phyloP scores from a whole-genome alignment of 2,888 invertebrate species.

The Mongoloraphidia duomilia region DNA sequence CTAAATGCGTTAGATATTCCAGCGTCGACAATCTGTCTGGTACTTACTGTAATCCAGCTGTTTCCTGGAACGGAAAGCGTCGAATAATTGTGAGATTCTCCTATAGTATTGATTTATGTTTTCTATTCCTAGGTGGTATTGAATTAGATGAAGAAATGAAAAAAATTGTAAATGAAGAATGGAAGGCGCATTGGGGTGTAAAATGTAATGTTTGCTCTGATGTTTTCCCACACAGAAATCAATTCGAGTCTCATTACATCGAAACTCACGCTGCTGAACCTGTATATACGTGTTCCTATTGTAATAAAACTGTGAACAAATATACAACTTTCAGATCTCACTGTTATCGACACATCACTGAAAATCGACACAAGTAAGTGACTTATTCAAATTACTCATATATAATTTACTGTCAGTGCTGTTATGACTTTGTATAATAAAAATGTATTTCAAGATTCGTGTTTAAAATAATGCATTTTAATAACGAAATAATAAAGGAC shows the following conservation, averaged over 20 bases:
- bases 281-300: constrained; percentile 41
- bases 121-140: constrained; percentile 18
- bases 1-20: no score
- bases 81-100: no score
- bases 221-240: constrained; percentile 33
- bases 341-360: constrained; percentile 40
- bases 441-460: constrained; percentile 15
- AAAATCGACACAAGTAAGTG: constrained; percentile 38
- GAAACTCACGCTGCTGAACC: constrained; percentile 29
- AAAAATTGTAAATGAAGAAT: constrained; percentile 32
- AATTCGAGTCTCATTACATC: constrained; percentile 38
- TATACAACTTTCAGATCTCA: constrained; percentile 39
- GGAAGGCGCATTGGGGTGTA: constrained; percentile 34
- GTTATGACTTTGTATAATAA: constrained; percentile 24
- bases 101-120: not conserved
- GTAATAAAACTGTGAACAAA: constrained; percentile 37
- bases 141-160: constrained; percentile 27
- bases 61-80: no score
- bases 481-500: no score
- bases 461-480: no score
- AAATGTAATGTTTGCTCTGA: constrained; percentile 38
- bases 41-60: no score
- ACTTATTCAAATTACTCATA: not conserved
- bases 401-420: no score
- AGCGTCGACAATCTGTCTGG: no score